A percentile compares a stretch with the other conserved stretches of the same genome.
phyloP scores from a whole-genome alignment of 1,140 invertebrate species.

The Drosophila lini region DNA sequence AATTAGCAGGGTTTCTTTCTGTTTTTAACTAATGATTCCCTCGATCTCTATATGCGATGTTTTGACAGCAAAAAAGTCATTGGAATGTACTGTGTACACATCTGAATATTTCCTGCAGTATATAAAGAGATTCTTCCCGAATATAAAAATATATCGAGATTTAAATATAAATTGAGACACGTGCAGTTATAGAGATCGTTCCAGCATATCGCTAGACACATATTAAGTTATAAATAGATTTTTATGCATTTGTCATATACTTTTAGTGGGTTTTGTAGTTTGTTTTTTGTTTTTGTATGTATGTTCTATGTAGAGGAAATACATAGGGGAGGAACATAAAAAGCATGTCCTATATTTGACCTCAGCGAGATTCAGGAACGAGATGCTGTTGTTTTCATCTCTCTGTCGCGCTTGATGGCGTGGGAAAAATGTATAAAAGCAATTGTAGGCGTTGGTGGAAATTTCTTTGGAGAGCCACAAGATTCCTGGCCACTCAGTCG shows the following conservation, averaged over 20 bases:
- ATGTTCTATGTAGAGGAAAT: slow-evolving; percentile 7
- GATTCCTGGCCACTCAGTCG: slow-evolving; percentile 63
- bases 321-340: slow-evolving; percentile 34
- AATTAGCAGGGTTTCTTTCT: slow-evolving; percentile 20
- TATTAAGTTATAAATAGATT: slow-evolving; percentile 41
- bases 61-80: slow-evolving; percentile 27
- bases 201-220: slow-evolving; percentile 36
- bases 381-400: slow-evolving; percentile 36
- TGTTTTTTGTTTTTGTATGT: background rate
- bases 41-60: slow-evolving; percentile 5
- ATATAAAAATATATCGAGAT: slow-evolving; percentile 40
- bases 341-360: slow-evolving; percentile 76
- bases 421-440: slow-evolving; percentile 73
- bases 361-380: slow-evolving; percentile 69
- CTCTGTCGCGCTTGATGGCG: slow-evolving; percentile 42
- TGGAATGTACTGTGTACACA: slow-evolving; percentile 17
- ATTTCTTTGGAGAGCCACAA: slow-evolving; percentile 69
- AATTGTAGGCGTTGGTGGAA: slow-evolving; percentile 78
- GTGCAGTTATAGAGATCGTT: slow-evolving; percentile 40
- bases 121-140: slow-evolving; percentile 34
- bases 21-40: slow-evolving; percentile 34
- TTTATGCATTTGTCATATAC: slow-evolving; percentile 40
- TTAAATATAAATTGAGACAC: slow-evolving; percentile 52
- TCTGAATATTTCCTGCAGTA: slow-evolving; percentile 22
- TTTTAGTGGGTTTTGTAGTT: background rate